Evolutionary conservation across 1,140 invertebrate genomes (phyloP).

Genomic region (Eulimnadia texana): DNA sequence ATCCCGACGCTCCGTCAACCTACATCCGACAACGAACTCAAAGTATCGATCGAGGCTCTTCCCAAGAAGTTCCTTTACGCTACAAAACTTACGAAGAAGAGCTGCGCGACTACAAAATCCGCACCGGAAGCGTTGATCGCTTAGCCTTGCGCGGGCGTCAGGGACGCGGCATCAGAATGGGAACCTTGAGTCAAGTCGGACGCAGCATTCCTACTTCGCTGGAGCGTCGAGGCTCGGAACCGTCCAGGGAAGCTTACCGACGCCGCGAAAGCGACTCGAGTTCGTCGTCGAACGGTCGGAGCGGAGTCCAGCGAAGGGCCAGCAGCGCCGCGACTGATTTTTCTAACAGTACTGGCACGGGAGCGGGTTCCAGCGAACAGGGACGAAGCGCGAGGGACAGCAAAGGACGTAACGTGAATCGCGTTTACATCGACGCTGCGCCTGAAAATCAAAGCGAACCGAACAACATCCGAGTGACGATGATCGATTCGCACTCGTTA

Average conservation of each 20-base stretch:
- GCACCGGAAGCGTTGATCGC: conserved; percentile 5
- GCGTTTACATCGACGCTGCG: conserved; percentile 13
- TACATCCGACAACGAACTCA: conserved; percentile 2
- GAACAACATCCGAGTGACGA: not conserved
- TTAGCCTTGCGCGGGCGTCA: conserved; percentile 1
- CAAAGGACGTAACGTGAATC: conserved; percentile 11
- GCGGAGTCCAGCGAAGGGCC: not conserved
- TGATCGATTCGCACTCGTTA: not conserved
- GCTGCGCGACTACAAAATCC: conserved; percentile 4
- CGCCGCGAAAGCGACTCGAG: conserved; percentile 6
- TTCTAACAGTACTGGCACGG: not conserved
- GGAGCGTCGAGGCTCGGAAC: not conserved
- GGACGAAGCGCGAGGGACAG: not conserved
- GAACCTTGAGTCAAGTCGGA: conserved; percentile 2
- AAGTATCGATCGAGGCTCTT: conserved; percentile 11
- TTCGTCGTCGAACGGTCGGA: not conserved
- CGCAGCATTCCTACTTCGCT: conserved; percentile 1
- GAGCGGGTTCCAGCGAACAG: not conserved
- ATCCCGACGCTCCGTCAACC: not conserved
- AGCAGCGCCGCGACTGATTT: conserved; percentile 1
- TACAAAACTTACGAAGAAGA: conserved; percentile 11
- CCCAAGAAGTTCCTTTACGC: not conserved
- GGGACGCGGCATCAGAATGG: conserved; percentile 9
- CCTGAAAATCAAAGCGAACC: not conserved
- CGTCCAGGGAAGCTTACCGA: not conserved